Evolutionary conservation across 2,113 vertebrate genomes (phyloP).

Genomic region (Brachyhypopomus gauderio): DNA sequence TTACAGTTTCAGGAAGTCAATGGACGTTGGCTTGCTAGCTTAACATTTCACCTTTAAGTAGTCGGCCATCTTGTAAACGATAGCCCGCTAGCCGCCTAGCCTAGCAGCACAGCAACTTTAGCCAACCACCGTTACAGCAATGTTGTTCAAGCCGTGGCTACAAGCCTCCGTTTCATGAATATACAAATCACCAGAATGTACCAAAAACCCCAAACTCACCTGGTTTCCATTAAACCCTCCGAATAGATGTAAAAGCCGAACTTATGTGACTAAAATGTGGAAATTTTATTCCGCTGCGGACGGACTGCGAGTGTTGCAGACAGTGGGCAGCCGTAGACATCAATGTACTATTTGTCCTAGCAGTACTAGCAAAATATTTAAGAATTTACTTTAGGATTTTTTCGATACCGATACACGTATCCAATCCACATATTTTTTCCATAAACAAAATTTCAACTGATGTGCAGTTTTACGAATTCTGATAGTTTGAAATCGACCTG

Average conservation of each 20-base stretch:
- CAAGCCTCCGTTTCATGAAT: neutral
- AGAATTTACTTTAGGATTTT: neutral
- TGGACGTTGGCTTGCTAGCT: neutral
- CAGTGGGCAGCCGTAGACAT: constrained; percentile 50
- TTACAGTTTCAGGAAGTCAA: neutral
- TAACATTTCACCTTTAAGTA: constrained; percentile 76
- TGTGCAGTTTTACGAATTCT: neutral
- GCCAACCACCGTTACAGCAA: neutral
- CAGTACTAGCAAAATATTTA: constrained; percentile 49
- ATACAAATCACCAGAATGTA: neutral
- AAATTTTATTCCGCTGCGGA: constrained; percentile 69
- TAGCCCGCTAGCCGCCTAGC: constrained; percentile 41
- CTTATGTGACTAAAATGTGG: constrained; percentile 37
- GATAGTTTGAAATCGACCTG: neutral
- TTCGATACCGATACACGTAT: no score
- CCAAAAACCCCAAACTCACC: constrained; percentile 65
- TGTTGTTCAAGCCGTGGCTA: neutral
- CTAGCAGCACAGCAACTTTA: neutral
- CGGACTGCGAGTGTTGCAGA: constrained; percentile 61
- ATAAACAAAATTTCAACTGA: neutral
- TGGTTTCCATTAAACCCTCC: constrained; percentile 63
- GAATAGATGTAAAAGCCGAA: constrained; percentile 40
- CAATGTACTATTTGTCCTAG: constrained; percentile 67
- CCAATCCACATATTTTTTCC: neutral
- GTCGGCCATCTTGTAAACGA: constrained; percentile 80